These are phyloP conservation scores for Sphyrna mokarran DNA, from an alignment of 2,113 vertebrate genomes.

Conservation along the genomic window DNA sequence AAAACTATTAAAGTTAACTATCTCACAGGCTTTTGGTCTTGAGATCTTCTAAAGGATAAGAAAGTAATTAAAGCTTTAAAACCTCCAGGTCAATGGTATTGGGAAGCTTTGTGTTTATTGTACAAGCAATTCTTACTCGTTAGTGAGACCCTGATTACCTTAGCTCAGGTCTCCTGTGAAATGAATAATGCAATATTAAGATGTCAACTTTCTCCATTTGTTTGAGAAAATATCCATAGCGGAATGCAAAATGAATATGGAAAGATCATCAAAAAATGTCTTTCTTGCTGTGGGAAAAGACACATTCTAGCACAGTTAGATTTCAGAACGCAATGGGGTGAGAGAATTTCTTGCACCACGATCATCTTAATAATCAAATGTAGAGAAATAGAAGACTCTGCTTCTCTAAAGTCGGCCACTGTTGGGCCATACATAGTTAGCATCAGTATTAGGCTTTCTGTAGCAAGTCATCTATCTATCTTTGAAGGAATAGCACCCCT, in stretches of 20 bases:
- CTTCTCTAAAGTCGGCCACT: not conserved
- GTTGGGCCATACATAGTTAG: not conserved
- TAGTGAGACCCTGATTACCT: not conserved
- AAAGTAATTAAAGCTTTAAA: not conserved
- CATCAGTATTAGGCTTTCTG: not conserved
- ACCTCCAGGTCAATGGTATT: not conserved
- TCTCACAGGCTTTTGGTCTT: not conserved
- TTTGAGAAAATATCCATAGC: not conserved
- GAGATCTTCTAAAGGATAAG: not conserved
- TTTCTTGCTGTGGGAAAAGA: not conserved
- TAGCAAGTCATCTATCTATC: not conserved
- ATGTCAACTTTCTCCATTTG: not conserved
- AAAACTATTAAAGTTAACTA: not conserved
- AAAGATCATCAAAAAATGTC: not conserved
- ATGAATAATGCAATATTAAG: not conserved
- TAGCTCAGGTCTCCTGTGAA: not conserved
- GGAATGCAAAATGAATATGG: not conserved
- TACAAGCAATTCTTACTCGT: not conserved
- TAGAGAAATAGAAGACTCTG: not conserved
- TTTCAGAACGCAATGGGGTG: not conserved
- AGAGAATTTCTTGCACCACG: not conserved
- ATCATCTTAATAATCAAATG: not conserved
- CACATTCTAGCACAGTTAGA: not conserved
- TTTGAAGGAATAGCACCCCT: not conserved
- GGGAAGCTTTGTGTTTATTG: not conserved